Conservation (phyloP, 2,888 invertebrate genomes). For the Ennomos quercinarius region DNA sequence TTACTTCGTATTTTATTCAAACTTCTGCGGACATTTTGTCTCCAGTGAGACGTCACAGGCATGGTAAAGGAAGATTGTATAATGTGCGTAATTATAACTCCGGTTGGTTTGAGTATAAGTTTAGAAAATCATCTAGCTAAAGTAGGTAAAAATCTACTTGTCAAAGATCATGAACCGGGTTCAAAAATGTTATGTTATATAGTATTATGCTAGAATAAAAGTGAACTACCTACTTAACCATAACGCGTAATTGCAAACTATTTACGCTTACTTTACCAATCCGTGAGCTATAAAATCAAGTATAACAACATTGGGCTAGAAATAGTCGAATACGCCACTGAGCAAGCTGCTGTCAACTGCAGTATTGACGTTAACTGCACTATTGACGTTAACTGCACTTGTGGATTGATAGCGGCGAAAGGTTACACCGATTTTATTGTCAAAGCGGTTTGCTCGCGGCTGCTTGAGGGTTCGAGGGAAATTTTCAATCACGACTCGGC, state of each 20-base stretch:
- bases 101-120: no score
- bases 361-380: slow-evolving; percentile 66
- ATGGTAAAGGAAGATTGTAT: no score
- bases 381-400: slow-evolving; percentile 66
- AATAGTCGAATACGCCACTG: slow-evolving; percentile 10
- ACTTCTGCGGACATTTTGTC: no score
- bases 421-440: slow-evolving; percentile 61
- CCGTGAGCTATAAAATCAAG: slow-evolving; percentile 12
- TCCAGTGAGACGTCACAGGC: no score
- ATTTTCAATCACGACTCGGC: slow-evolving; percentile 27
- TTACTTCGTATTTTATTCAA: background rate
- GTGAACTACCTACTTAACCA: no score
- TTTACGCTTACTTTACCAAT: background rate
- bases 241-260: slow-evolving; percentile 2
- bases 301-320: slow-evolving; percentile 14
- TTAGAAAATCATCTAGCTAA: no score
- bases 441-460: slow-evolving; percentile 21
- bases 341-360: slow-evolving; percentile 38
- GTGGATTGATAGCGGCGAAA: slow-evolving; percentile 64
- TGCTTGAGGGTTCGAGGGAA: slow-evolving; percentile 19
- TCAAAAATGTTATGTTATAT: no score
- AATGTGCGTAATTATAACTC: no score
- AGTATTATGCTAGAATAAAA: no score
- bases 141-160: no score
- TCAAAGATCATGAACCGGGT: no score